Evolutionary conservation across 2,113 vertebrate genomes (phyloP).

Genomic region (Hystrix cristata): DNA sequence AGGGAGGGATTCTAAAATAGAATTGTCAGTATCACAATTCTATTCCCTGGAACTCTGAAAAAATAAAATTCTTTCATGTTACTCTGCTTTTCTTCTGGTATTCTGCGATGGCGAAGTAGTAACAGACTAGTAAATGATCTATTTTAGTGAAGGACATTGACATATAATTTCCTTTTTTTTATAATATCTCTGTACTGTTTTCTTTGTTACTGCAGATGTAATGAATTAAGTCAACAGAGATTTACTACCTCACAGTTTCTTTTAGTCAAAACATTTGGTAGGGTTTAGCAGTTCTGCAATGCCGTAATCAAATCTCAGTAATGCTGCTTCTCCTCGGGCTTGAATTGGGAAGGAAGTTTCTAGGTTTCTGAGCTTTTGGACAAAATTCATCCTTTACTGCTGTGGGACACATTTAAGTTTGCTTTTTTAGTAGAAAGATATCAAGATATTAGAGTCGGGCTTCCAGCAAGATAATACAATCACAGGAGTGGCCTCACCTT

Average conservation of each 20-base stretch:
- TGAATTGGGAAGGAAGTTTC: not conserved
- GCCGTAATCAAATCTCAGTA: not conserved
- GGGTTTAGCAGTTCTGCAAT: not conserved
- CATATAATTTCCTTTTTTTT: not conserved
- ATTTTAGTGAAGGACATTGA: not conserved
- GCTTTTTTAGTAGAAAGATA: not conserved
- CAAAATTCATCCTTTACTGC: not conserved
- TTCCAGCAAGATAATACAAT: not conserved
- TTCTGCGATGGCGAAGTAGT: no score
- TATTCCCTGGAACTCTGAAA: not conserved
- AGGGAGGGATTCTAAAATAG: not conserved
- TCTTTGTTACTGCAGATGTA: not conserved
- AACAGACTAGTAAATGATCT: not conserved
- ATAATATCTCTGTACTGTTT: not conserved
- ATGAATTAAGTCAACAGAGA: not conserved
- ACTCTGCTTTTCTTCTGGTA: not conserved
- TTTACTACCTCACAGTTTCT: not conserved
- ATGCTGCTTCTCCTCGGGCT: not conserved
- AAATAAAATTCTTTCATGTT: not conserved
- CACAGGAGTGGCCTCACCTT: not conserved
- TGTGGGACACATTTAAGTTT: not conserved
- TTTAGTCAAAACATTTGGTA: not conserved
- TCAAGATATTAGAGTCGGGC: not conserved
- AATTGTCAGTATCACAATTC: not conserved
- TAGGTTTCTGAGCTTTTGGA: not conserved